Evolutionary conservation across 2,888 invertebrate genomes (phyloP).

Genomic region (Lamellibrachia columna): DNA sequence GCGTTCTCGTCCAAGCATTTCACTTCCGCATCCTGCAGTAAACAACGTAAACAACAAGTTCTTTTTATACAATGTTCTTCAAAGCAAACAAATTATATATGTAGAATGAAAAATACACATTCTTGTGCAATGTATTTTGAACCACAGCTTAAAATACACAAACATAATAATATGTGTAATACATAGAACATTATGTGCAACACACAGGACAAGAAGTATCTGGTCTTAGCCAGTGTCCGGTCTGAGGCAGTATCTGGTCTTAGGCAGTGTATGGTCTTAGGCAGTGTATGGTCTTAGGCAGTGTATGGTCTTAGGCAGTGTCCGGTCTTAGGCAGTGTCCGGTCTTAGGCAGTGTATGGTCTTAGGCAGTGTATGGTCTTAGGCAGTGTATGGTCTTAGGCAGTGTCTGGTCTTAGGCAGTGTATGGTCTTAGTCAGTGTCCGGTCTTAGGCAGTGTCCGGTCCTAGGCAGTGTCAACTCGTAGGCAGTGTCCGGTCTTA

Average conservation of each 20-base stretch:
- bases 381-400: neutral
- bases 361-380: neutral
- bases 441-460: too few relatives aligned
- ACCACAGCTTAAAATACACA: too few relatives aligned
- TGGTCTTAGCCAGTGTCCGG: neutral
- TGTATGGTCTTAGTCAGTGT: neutral
- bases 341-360: neutral
- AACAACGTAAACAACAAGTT: neutral
- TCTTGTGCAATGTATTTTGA: too few relatives aligned
- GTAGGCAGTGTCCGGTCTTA: neutral
- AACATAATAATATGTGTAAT: too few relatives aligned
- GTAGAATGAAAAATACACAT: neutral
- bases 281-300: neutral
- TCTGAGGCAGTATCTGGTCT: neutral
- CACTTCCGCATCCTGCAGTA: slow-evolving; percentile 51
- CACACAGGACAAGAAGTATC: neutral
- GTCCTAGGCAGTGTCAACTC: too few relatives aligned
- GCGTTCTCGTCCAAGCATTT: slow-evolving; percentile 48
- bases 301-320: too few relatives aligned
- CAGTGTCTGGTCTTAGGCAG: neutral
- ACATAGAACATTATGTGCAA: neutral
- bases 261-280: neutral
- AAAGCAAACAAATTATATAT: slow-evolving; percentile 18
- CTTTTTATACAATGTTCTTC: too few relatives aligned
- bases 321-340: too few relatives aligned